phyloP scores from a whole-genome alignment of 1,140 invertebrate species.

The Drosophila miranda region DNA sequence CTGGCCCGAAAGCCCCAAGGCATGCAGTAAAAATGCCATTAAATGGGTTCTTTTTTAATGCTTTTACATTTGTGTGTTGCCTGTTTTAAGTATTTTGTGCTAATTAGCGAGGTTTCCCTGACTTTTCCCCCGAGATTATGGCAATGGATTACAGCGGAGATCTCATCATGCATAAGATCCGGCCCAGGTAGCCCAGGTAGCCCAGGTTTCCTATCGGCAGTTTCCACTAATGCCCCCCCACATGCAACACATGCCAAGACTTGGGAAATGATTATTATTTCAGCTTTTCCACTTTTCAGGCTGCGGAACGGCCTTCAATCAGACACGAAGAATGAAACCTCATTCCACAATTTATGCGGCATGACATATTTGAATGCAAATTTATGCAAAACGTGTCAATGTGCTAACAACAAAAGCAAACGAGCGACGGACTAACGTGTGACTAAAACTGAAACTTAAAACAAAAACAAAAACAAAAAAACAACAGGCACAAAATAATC shows the following conservation, averaged over 20 bases:
- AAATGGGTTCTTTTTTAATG: background rate
- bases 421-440: conserved; percentile 42
- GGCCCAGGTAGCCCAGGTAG: background rate
- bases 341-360: conserved; percentile 8
- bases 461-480: conserved; percentile 29
- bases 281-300: background rate
- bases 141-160: conserved; percentile 6
- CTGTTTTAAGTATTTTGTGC: conserved; percentile 4
- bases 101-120: conserved; percentile 16
- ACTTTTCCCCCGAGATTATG: conserved; percentile 26
- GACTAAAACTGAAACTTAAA: conserved; percentile 34
- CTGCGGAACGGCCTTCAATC: conserved; percentile 37
- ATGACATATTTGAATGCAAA: conserved; percentile 74
- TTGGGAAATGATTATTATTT: conserved; percentile 31
- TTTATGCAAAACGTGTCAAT: conserved; percentile 82
- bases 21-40: conserved; percentile 40
- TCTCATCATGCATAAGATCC: conserved; percentile 16
- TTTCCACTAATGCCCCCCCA: conserved; percentile 28
- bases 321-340: conserved; percentile 40
- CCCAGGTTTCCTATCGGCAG: conserved; percentile 16
- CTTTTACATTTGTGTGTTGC: conserved; percentile 1
- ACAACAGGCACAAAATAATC: conserved; percentile 36
- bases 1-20: conserved; percentile 21
- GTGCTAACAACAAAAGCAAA: conserved; percentile 78
- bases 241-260: conserved; percentile 41